These are phyloP conservation scores for Carduelis carduelis DNA, from an alignment of 2,797 vertebrate genomes.

Conservation along the genomic window DNA sequence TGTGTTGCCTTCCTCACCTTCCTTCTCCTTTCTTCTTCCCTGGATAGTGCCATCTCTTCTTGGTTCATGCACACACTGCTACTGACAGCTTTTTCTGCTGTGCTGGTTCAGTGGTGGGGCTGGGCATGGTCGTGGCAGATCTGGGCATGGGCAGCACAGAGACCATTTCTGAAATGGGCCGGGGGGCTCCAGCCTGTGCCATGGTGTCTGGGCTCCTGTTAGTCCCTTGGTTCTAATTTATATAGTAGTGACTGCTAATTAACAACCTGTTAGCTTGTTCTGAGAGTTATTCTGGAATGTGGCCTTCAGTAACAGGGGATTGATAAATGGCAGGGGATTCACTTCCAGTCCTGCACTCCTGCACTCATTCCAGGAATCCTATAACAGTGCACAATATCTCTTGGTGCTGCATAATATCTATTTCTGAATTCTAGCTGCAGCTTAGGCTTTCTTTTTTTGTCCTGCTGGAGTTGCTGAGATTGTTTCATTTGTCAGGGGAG, in stretches of 20 bases:
- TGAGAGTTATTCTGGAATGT: background rate
- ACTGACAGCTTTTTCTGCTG: background rate
- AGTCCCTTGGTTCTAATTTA: background rate
- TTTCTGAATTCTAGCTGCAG: conserved; percentile 29
- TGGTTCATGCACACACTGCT: background rate
- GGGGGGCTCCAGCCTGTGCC: background rate
- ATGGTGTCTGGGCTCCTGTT: background rate
- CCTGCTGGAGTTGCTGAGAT: background rate
- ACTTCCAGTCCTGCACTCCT: background rate
- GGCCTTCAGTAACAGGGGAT: background rate
- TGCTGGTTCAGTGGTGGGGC: background rate
- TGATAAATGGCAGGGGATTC: background rate
- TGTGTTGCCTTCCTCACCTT: background rate
- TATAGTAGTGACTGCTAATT: background rate
- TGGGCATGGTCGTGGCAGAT: background rate
- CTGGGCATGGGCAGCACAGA: background rate
- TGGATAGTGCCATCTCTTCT: background rate
- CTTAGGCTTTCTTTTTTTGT: background rate
- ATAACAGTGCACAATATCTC: background rate
- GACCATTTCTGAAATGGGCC: background rate
- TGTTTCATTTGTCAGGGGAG: background rate
- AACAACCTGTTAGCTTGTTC: background rate
- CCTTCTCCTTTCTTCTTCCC: background rate
- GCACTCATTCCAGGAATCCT: background rate
- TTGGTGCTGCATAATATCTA: background rate